Percentiles rank a stretch among this genome's conserved stretches.
Evolutionary conservation across 2,113 vertebrate species (phyloP).

Genomic region (Planiliza haematocheilus): DNA sequence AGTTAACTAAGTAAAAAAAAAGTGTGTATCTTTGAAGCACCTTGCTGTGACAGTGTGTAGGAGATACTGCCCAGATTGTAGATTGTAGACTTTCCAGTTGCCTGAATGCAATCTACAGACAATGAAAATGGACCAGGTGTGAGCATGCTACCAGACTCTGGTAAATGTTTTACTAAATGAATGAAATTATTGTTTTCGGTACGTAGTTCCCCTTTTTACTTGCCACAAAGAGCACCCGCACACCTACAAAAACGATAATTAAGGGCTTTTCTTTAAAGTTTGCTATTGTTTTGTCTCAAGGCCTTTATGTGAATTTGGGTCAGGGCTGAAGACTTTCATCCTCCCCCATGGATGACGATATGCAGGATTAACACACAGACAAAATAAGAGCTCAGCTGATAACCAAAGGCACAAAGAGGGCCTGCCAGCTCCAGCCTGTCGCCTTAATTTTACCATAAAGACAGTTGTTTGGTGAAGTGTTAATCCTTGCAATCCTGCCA

Average conservation of each 20-base stretch:
- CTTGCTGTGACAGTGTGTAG: too few species aligned
- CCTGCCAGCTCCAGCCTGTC: conserved; percentile 41
- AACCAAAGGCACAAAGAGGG: conserved; percentile 52
- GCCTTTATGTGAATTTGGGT: conserved; percentile 74
- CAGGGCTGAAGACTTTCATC: conserved; percentile 70
- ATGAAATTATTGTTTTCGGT: conserved; percentile 49
- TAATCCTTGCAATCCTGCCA: conserved; percentile 30
- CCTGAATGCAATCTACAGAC: not conserved
- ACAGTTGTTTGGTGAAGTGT: conserved; percentile 27
- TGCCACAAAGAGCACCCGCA: not conserved
- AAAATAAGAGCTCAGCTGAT: conserved; percentile 72
- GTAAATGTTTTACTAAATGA: conserved; percentile 35
- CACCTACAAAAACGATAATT: conserved; percentile 45
- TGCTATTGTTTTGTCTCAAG: conserved; percentile 71
- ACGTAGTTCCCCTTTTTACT: conserved; percentile 4
- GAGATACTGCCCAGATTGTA: too few species aligned
- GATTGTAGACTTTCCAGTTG: not conserved
- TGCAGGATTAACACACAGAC: conserved; percentile 73
- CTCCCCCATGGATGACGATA: conserved; percentile 59
- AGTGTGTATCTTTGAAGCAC: too few species aligned
- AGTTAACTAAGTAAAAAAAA: too few species aligned
- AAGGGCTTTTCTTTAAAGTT: conserved; percentile 51
- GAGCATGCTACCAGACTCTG: not conserved
- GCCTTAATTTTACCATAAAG: conserved; percentile 34
- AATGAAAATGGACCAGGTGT: not conserved